These are phyloP conservation scores for Mactromeris polynyma DNA, from an alignment of 2,888 invertebrate genomes.

Conservation along the genomic window DNA sequence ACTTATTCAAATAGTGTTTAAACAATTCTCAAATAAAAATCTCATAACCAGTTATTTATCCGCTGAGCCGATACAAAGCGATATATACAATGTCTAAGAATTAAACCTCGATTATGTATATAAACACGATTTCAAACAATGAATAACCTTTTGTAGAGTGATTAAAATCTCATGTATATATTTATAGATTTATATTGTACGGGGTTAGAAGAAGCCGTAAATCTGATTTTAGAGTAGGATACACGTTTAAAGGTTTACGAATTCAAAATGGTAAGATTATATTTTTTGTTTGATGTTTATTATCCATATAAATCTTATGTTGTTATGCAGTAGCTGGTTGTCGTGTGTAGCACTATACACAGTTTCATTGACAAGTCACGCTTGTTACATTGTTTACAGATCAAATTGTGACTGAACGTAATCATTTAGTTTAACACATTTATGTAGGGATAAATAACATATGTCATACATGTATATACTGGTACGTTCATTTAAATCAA, in stretches of 20 bases:
- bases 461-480: too few species aligned
- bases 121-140: slow-evolving; percentile 19
- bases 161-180: slow-evolving; percentile 23
- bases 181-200: slow-evolving; percentile 11
- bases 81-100: neutral
- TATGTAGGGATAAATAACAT: too few species aligned
- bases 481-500: too few species aligned
- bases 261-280: slow-evolving; percentile 12
- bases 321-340: neutral
- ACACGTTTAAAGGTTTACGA: neutral
- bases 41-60: neutral
- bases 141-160: neutral
- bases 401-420: too few species aligned
- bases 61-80: neutral
- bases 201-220: neutral
- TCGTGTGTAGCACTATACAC: too few species aligned
- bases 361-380: too few species aligned
- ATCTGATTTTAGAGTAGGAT: neutral
- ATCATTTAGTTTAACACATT: too few species aligned
- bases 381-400: too few species aligned
- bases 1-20: neutral
- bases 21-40: neutral
- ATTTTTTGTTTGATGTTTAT: neutral
- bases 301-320: neutral
- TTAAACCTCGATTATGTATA: slow-evolving; percentile 38